Evolutionary conservation across 2,113 vertebrate species (phyloP).

Genomic region (Girardinichthys multiradiatus): DNA sequence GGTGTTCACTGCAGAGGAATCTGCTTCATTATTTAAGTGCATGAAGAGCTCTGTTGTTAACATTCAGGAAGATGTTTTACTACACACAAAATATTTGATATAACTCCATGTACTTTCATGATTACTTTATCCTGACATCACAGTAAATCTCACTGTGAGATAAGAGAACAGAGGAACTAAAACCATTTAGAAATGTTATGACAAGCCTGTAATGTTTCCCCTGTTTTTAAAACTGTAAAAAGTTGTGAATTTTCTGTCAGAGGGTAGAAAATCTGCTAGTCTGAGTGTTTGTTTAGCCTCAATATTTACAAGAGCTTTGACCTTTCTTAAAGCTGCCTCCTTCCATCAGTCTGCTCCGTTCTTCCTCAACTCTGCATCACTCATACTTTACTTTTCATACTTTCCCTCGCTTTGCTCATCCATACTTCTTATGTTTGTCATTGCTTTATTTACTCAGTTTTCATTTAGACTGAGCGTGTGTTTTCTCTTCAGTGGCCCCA

Average conservation of each 20-base stretch:
- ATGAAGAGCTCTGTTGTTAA: slow-evolving; percentile 4
- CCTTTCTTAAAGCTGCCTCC: slow-evolving; percentile 22
- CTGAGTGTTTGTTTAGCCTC: slow-evolving; percentile 50
- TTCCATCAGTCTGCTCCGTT: not conserved
- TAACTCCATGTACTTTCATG: not conserved
- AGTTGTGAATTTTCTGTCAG: slow-evolving; percentile 52
- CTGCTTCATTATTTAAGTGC: not conserved
- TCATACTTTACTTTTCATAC: not conserved
- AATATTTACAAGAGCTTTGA: slow-evolving; percentile 48
- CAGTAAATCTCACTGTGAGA: slow-evolving; percentile 38
- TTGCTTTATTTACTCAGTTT: not conserved
- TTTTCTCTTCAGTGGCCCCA: not conserved
- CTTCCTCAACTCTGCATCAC: not conserved
- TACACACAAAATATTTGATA: no score
- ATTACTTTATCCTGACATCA: slow-evolving; percentile 46
- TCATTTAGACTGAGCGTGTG: not conserved
- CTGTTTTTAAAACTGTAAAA: slow-evolving; percentile 54
- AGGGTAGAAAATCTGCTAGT: slow-evolving; percentile 50
- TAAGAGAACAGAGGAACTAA: slow-evolving; percentile 1
- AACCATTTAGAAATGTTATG: slow-evolving; percentile 64
- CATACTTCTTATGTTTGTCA: not conserved
- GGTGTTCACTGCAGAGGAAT: not conserved
- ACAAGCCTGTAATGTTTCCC: slow-evolving; percentile 65
- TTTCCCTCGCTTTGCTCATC: not conserved
- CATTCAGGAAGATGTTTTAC: not conserved